These are phyloP conservation scores for Drosophila bipectinata DNA, from an alignment of 1,140 invertebrate species.

Conservation along the genomic window DNA sequence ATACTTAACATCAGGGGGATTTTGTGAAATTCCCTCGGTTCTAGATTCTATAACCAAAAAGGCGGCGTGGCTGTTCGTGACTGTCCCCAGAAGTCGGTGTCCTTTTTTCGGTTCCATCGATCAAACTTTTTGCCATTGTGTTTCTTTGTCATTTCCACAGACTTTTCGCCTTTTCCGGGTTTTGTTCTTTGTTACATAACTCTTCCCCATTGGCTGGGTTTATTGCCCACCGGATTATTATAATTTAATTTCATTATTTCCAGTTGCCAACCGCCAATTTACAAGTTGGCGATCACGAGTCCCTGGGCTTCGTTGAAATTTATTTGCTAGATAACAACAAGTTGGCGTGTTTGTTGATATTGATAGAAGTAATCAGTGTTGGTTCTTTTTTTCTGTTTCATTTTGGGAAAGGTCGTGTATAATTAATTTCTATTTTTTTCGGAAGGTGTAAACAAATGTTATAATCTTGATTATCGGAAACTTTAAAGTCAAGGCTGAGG, in stretches of 20 bases:
- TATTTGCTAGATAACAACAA: slow-evolving; percentile 28
- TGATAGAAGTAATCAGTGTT: slow-evolving; percentile 34
- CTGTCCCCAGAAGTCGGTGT: slow-evolving; percentile 7
- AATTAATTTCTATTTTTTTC: slow-evolving; percentile 35
- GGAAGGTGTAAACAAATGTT: slow-evolving; percentile 16
- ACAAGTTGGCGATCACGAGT: slow-evolving; percentile 41
- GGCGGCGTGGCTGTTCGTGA: too few relatives aligned
- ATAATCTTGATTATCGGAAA: neutral
- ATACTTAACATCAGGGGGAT: slow-evolving; percentile 19
- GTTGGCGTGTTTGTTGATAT: slow-evolving; percentile 29
- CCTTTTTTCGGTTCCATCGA: slow-evolving; percentile 20
- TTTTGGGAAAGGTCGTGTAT: slow-evolving; percentile 46
- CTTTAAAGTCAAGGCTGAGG: slow-evolving; percentile 23
- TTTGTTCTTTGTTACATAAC: slow-evolving; percentile 40
- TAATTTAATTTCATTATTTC: slow-evolving; percentile 13
- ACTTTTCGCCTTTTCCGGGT: neutral
- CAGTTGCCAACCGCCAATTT: slow-evolving; percentile 46
- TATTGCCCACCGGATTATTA: slow-evolving; percentile 22
- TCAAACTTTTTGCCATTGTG: slow-evolving; percentile 32
- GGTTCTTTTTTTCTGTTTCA: neutral
- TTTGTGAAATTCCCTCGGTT: slow-evolving; percentile 29
- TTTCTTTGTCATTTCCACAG: slow-evolving; percentile 2
- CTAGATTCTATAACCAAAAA: slow-evolving; percentile 4
- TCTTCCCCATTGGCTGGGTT: slow-evolving; percentile 2
- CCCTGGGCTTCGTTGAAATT: slow-evolving; percentile 15